Percentiles rank a stretch among this genome's conserved stretches.
phyloP scores from a whole-genome alignment of 2,888 invertebrate genomes.

The Leptinotarsa juncta region DNA sequence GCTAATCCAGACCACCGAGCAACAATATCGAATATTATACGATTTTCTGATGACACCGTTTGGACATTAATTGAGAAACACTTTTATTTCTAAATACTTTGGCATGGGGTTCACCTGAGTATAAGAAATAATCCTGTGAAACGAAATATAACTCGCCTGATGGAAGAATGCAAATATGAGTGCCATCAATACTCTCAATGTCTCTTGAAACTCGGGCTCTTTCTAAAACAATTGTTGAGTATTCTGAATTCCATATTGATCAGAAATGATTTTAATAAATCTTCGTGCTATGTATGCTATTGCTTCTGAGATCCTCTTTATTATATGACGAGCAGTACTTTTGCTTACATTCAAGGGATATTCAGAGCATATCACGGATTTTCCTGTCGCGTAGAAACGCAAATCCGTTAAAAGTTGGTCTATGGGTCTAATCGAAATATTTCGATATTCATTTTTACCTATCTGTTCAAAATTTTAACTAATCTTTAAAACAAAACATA shows the following conservation, averaged over 20 bases:
- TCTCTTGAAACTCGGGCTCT: conserved; percentile 21
- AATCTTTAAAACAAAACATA: neutral
- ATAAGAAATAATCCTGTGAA: neutral
- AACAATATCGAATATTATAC: conserved; percentile 21
- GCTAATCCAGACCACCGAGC: conserved; percentile 20
- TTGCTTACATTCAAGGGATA: conserved; percentile 14
- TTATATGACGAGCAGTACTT: conserved; percentile 9
- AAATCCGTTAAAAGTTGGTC: neutral
- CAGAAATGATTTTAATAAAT: conserved; percentile 19
- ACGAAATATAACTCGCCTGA: conserved; percentile 15
- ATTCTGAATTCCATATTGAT: conserved; percentile 11
- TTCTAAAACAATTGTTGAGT: conserved; percentile 9
- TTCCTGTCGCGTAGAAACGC: conserved; percentile 11
- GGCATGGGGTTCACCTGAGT: conserved; percentile 15
- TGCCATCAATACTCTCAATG: conserved; percentile 30
- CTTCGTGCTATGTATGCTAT: conserved; percentile 22
- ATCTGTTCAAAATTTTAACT: neutral
- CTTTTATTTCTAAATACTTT: no score
- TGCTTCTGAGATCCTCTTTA: conserved; percentile 19
- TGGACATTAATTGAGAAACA: conserved; percentile 39
- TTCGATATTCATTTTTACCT: neutral
- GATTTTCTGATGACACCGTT: conserved; percentile 22
- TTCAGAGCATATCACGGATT: conserved; percentile 15
- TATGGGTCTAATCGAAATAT: conserved; percentile 8
- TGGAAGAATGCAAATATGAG: conserved; percentile 20